Conservation (phyloP, 2,797 vertebrate species). For the Ispidina lecontei region DNA sequence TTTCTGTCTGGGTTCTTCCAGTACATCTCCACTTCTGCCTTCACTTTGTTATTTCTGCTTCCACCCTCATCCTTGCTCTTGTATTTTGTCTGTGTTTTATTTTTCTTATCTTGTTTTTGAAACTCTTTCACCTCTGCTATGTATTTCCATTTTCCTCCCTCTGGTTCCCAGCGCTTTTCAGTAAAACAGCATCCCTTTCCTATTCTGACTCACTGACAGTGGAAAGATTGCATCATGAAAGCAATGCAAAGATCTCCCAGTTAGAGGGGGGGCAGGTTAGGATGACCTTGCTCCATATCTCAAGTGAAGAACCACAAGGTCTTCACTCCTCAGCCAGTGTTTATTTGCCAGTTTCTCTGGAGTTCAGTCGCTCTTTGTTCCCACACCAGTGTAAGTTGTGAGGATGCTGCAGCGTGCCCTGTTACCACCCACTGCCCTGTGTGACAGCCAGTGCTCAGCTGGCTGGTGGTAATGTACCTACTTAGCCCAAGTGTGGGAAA, state of each 20-base stretch:
- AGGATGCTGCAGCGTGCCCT: background rate
- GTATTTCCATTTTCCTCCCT: slow-evolving; percentile 9
- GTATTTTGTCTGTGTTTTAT: background rate
- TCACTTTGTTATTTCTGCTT: background rate
- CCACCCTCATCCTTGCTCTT: background rate
- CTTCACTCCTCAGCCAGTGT: background rate
- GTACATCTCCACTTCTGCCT: background rate
- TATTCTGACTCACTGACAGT: slow-evolving; percentile 20
- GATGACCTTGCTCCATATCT: background rate
- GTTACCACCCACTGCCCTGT: fast-evolving
- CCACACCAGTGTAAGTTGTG: background rate
- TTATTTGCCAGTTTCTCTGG: background rate
- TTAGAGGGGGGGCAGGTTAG: background rate
- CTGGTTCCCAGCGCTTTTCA: slow-evolving; percentile 1
- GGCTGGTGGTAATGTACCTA: slow-evolving; percentile 38
- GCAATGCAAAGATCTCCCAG: background rate
- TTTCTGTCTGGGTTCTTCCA: background rate
- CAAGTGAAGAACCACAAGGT: background rate
- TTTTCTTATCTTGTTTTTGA: slow-evolving; percentile 34
- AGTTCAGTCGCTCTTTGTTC: background rate
- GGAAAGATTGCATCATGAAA: slow-evolving; percentile 20
- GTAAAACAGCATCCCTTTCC: slow-evolving; percentile 21
- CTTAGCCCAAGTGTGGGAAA: slow-evolving; percentile 62
- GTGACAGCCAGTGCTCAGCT: background rate
- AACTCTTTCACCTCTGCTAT: background rate